These are phyloP conservation scores for Tetramorium simillimum DNA, from an alignment of 1,140 invertebrate species.

Conservation along the genomic window DNA sequence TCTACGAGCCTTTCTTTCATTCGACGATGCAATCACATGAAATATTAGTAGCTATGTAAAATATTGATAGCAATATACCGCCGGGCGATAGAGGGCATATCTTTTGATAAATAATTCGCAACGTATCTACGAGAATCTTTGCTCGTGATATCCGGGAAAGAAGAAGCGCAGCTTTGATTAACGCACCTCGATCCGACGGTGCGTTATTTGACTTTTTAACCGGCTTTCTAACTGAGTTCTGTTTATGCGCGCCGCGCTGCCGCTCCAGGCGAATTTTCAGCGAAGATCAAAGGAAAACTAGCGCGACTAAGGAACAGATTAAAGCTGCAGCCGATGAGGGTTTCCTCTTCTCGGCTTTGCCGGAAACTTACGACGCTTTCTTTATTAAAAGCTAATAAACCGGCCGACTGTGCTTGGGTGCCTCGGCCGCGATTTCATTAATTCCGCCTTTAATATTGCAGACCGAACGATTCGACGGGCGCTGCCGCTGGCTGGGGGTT, in stretches of 20 bases:
- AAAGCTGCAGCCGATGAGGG: constrained; percentile 33
- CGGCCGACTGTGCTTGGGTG: not conserved
- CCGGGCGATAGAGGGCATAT: not conserved
- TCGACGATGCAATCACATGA: not conserved
- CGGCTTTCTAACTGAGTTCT: not conserved
- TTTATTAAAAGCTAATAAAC: constrained; percentile 61
- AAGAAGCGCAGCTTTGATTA: constrained; percentile 39
- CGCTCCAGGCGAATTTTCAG: constrained; percentile 50
- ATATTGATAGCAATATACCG: not conserved
- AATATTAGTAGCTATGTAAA: constrained; percentile 1
- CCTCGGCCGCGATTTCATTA: constrained; percentile 44
- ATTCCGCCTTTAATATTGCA: constrained; percentile 49
- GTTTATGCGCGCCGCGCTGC: constrained; percentile 16
- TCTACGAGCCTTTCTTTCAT: not conserved
- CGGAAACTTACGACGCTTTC: constrained; percentile 37
- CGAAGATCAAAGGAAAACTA: constrained; percentile 47
- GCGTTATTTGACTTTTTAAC: constrained; percentile 59
- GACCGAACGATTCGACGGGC: not conserved
- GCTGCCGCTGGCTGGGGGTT: not conserved
- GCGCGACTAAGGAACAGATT: constrained; percentile 50
- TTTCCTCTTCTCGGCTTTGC: constrained; percentile 22
- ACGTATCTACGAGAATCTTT: not conserved
- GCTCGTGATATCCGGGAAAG: not conserved
- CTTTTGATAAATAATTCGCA: constrained; percentile 49
- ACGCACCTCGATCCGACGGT: constrained; percentile 13